These are phyloP conservation scores for Ammodytes dubius DNA, from an alignment of 2,113 vertebrate species.

Conservation along the genomic window DNA sequence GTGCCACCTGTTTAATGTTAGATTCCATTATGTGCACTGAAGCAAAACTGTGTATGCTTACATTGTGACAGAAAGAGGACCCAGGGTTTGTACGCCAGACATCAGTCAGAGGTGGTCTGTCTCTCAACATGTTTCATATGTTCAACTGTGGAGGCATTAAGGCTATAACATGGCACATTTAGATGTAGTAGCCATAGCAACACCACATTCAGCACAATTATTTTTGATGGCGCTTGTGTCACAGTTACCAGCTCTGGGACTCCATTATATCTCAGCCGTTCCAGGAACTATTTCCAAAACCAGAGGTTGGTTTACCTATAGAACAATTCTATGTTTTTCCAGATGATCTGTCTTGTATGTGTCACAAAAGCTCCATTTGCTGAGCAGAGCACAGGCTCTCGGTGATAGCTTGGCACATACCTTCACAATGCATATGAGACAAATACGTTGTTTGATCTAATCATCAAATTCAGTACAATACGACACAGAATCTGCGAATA, in stretches of 20 bases:
- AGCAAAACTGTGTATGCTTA: no score
- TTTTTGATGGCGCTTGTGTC: constrained; percentile 17
- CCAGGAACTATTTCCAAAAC: no score
- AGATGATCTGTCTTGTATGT: neutral
- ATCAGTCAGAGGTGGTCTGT: constrained; percentile 1
- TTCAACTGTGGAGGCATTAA: constrained; percentile 20
- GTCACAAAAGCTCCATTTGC: neutral
- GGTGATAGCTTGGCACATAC: neutral
- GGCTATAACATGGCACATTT: neutral
- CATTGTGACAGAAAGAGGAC: neutral
- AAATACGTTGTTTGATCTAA: neutral
- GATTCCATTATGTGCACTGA: no score
- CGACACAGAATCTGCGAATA: no score
- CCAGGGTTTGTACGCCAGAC: neutral
- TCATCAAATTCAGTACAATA: neutral
- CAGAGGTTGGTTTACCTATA: neutral
- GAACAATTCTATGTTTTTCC: neutral
- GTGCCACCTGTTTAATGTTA: no score
- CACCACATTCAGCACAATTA: constrained; percentile 6
- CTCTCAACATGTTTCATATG: neutral
- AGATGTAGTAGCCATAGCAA: constrained; percentile 18
- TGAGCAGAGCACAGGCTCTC: neutral
- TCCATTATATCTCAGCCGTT: constrained; percentile 2
- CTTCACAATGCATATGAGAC: neutral
- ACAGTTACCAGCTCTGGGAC: neutral